Evolutionary conservation across 2,797 vertebrate genomes (phyloP), one percentile per base, ranked within the genome.

Genomic region (Pipistrellus pipistrellus): DNA sequence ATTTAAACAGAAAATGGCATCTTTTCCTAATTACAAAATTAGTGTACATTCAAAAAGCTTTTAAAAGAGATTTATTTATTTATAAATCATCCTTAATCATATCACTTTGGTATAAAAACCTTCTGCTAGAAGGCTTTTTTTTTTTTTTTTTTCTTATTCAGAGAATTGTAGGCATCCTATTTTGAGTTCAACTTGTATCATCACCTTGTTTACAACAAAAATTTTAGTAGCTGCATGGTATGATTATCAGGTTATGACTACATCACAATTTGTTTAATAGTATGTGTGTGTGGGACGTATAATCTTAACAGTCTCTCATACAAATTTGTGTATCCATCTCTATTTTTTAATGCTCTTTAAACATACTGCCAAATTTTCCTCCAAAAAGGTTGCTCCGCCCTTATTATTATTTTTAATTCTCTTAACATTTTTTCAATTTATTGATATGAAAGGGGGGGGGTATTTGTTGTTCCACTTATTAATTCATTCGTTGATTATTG

Each of bases 1-100:
- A 76, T 75, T 48, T 62, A 66, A 75, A 83, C 11, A 69, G 62
- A 81, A 95, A 88, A 66, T 66, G 23, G 35, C 6, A 72, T 32
- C 80, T 82, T 85, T 78, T 71, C 15, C 64, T 69, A 62, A 95
- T 51, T 68, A 77, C 8, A 82, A 78, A 92, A 81, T 81, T 66
- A 82, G 66, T 38, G 6, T 15, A 35, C 1, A 66, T 48, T 82
- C 59, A 5, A 27, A 35, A 76, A 69, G 82, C 6, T 66, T 88
- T 80, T 12, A 55, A 85, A n/a, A 59, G 18, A 84, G 32, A 66
- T 18, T 41, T 41, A 41, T 41, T 41, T 41, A 41, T 41, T 41
- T 41, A 62, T 72, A 92, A 95, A 87, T 51, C 15, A 78, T 27
- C 30, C 35, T 85, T 77, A 57, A 25, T 68, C 75, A 77, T 41